Evolutionary conservation across 2,797 vertebrate genomes (phyloP), one percentile per base, ranked within the genome.

Genomic region (Sparus aurata): DNA sequence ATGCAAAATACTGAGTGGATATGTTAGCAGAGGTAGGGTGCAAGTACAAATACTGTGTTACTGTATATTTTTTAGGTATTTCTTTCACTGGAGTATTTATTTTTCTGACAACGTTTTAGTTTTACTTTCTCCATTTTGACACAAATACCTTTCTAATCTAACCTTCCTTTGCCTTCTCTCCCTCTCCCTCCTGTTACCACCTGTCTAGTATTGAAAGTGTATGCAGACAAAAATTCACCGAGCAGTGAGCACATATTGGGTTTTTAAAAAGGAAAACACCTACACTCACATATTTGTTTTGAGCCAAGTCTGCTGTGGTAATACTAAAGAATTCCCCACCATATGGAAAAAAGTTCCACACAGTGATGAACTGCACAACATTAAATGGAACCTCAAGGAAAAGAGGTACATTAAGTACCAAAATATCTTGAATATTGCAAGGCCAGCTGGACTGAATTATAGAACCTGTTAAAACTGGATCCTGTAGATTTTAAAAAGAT

Each of bases 321-420:
- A 34, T 10, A 17, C 18, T 3, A 13, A 15, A n/a, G 15, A 12
- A 8, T 23, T 17, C 6, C 18, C 46, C 47, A 50, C 18, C 25
- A 23, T 12, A n/a, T 41, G n/a, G 57, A 20, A 7, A 63, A 66
- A n/a, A 27, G 53, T 23, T 62, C 15, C 47, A 46, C 45, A 45
- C 27, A 9, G 34, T 47, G 59, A 71, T 23, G 6, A 38, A 27
- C 1, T 30, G 63, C 60, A 50, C 58, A 60, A 41, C 27, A 25
- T 49, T 75, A 30, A 60, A 25, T 75, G 23, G 22, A 62, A 77
- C 69, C 10, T 3, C 69, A 81, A 72, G 77, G 75, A 77, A 75
- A 34, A 22, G 12, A 16, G 50, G 49, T 23, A 41, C 63, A 69
- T 80, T 59, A 78, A 34, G 50, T 17, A n/a, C 23, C 41, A 79